Percentiles rank a stretch among this genome's conserved stretches.
Conservation (phyloP, 2,797 vertebrate genomes). For the Poecilia gillii region DNA sequence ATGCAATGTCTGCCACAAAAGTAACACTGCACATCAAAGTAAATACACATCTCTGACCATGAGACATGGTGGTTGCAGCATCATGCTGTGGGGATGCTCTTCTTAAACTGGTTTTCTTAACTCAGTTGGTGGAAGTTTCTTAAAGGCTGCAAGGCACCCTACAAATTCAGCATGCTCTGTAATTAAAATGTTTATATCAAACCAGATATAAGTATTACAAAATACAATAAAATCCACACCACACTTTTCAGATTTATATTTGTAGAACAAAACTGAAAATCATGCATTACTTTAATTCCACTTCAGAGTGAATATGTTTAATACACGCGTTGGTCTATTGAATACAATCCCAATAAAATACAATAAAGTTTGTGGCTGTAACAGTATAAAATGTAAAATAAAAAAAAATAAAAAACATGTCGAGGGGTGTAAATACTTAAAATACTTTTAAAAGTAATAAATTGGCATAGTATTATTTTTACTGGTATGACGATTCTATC, state of each 20-base stretch:
- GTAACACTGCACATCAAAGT: background rate
- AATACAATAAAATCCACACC: background rate
- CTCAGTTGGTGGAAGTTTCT: background rate
- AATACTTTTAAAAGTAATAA: no score
- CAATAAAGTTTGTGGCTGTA: background rate
- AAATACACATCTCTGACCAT: background rate
- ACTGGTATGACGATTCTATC: constrained; percentile 14
- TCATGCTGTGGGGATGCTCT: background rate
- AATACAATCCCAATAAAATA: background rate
- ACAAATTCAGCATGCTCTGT: background rate
- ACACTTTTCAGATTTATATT: background rate
- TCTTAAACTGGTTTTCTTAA: background rate
- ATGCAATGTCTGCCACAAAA: background rate
- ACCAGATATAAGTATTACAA: background rate
- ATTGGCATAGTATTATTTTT: background rate
- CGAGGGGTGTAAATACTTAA: background rate
- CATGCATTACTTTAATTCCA: background rate
- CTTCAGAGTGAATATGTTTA: background rate
- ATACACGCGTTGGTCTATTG: background rate
- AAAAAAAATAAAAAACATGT: background rate
- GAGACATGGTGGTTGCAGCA: background rate
- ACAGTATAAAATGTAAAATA: background rate
- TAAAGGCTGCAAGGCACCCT: background rate
- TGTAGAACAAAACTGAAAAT: background rate
- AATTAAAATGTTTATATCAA: background rate